These are phyloP conservation scores for Macrotus californicus DNA, from an alignment of 2,113 vertebrate genomes.

Conservation along the genomic window DNA sequence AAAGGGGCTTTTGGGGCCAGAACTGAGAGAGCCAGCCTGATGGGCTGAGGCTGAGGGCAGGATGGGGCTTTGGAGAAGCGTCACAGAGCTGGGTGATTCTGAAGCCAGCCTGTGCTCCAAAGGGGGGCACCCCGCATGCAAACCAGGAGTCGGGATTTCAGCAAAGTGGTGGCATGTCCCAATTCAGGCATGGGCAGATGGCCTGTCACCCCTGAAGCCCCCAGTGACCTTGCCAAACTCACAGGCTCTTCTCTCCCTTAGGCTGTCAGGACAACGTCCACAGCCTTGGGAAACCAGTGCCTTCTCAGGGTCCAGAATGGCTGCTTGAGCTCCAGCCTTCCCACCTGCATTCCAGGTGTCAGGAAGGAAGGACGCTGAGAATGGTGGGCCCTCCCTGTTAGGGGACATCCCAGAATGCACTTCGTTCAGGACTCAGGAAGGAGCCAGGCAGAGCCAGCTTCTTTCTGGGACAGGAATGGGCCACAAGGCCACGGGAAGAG, in stretches of 20 bases:
- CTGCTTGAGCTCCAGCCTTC: neutral
- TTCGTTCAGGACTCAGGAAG: too few species aligned
- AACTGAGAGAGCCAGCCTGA: accelerated
- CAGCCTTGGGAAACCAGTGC: neutral
- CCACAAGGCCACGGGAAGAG: neutral
- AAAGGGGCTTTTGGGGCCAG: neutral
- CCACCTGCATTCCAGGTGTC: neutral
- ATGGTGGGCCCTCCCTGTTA: accelerated
- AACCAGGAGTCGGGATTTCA: neutral
- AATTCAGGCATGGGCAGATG: neutral
- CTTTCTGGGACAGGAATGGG: neutral
- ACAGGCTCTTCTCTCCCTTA: accelerated
- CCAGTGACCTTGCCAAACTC: accelerated
- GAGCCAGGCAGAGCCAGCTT: accelerated
- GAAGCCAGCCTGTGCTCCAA: accelerated
- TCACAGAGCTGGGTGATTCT: neutral
- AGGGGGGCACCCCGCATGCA: accelerated
- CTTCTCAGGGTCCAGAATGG: neutral
- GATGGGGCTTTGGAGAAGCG: neutral
- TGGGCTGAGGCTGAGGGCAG: neutral
- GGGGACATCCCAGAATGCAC: neutral
- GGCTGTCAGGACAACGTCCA: neutral
- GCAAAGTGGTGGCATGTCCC: neutral
- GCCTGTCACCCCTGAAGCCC: neutral
- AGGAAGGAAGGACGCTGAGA: neutral